Evolutionary conservation across 2,797 vertebrate species (phyloP).

Genomic region (Megalops cyprinoides): DNA sequence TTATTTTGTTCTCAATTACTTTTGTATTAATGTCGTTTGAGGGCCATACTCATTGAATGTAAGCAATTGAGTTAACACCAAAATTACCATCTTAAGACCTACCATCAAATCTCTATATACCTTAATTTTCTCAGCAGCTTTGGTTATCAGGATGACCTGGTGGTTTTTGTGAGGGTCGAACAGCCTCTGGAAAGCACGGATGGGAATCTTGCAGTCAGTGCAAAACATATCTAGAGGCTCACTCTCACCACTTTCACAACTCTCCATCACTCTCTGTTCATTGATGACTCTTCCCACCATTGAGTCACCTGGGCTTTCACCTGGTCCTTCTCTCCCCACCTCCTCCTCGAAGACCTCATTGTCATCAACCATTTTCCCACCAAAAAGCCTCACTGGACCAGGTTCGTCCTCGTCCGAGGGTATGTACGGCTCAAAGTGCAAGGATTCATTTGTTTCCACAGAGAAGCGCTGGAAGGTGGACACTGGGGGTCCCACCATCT

Average conservation of each 20-base stretch:
- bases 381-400: conserved; percentile 18
- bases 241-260: conserved; percentile 55
- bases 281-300: background rate
- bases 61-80: background rate
- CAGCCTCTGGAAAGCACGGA: conserved; percentile 57
- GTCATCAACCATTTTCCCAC: background rate
- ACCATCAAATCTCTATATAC: conserved; percentile 43
- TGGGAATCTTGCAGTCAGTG: conserved; percentile 68
- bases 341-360: conserved; percentile 60
- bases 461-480: conserved; percentile 65
- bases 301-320: background rate
- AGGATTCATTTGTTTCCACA: conserved; percentile 62
- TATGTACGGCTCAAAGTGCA: conserved; percentile 60
- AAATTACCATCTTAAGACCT: background rate
- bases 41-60: background rate
- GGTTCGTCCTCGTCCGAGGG: conserved; percentile 48
- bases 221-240: conserved; percentile 69
- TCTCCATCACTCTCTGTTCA: conserved; percentile 57
- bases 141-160: conserved; percentile 60
- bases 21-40: too few species aligned
- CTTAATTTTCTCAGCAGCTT: conserved; percentile 69
- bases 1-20: background rate
- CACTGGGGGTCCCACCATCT: conserved; percentile 32
- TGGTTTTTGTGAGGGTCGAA: conserved; percentile 68
- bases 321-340: conserved; percentile 15